Evolutionary conservation across 2,797 vertebrate genomes (phyloP), one percentile per base, ranked within the genome.

Genomic region (Psittacula derbiana): DNA sequence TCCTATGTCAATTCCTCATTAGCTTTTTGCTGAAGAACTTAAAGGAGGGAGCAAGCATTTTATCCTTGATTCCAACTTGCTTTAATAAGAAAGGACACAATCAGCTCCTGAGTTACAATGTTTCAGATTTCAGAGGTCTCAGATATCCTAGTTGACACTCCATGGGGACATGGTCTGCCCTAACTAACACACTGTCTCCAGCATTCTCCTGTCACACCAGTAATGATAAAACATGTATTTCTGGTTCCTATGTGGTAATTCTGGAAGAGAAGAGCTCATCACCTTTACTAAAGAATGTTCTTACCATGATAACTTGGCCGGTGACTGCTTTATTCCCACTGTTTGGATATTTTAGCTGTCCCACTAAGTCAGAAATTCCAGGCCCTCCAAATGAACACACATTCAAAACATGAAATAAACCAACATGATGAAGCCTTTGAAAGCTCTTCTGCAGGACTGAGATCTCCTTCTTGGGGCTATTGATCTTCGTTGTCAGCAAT

Each of bases 1-100:
- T 66, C 52, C 65, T 78, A 12, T 85, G 66, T 69, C 86, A 89
- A 85, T 80, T 91, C 46, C 75, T 95, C 65, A 16, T 71, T 64
- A 72, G 20, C 9, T 55, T 85, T 86, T 89, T 80, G 19, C 71
- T 44, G 40, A 78, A 83, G 64, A 85, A 38, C 41, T 71, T 81
- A n/a, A 60, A 92, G 41, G 38, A 80, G 47, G 76, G 73, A 80
- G 36, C 4, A 58, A 64, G 7, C 11, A 2, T 66, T 93, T 94
- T 46, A 25, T 12, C 2, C 60, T 69, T 52, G 38, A 36, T 41
- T 36, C 41, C 86, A 36, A 7, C 43, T 86, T 47, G 36, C 38
- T 93, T 72, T 91, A 86, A 66, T 33, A 62, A 27, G n/a, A 81
- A 73, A 84, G 25, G 43, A 73, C 43, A 60, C 17, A 67, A 66